A percentile compares a stretch with the other conserved stretches of the same genome.
Conservation (phyloP, 1,140 invertebrate genomes). For the Megalopta genalis region DNA sequence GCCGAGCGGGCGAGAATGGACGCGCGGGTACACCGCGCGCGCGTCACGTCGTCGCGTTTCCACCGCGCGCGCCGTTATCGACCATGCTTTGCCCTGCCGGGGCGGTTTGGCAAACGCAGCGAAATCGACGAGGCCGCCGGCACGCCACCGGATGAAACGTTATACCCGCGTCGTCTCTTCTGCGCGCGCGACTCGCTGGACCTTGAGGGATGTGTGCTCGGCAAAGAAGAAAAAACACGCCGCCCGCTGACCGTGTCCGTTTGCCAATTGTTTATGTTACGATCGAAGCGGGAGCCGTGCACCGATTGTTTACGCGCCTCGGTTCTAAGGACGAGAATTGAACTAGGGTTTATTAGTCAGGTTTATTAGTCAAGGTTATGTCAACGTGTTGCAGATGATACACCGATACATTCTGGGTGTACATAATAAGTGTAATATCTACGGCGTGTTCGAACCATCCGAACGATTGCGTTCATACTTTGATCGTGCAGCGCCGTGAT, state of each 20-base stretch:
- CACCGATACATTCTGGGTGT: too few relatives aligned
- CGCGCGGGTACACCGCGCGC: slow-evolving; percentile 40
- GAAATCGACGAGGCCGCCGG: slow-evolving; percentile 47
- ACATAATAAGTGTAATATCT: not conserved
- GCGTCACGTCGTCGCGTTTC: slow-evolving; percentile 60
- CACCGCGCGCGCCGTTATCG: slow-evolving; percentile 62
- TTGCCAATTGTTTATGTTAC: too few relatives aligned
- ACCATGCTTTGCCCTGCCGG: slow-evolving; percentile 49
- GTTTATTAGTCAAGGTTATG: too few relatives aligned
- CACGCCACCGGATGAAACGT: slow-evolving; percentile 16
- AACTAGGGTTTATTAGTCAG: too few relatives aligned
- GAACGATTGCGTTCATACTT: slow-evolving; percentile 16
- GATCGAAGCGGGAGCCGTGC: too few relatives aligned
- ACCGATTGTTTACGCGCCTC: not conserved
- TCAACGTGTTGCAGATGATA: too few relatives aligned
- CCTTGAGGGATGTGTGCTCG: not conserved
- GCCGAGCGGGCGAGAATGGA: slow-evolving; percentile 26
- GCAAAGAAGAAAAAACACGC: too few relatives aligned
- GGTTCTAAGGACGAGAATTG: too few relatives aligned
- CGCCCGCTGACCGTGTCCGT: too few relatives aligned
- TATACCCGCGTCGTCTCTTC: not conserved
- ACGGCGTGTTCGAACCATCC: not conserved
- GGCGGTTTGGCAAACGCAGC: slow-evolving; percentile 47
- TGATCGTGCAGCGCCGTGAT: slow-evolving; percentile 29
- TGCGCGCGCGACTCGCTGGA: not conserved